phyloP scores from a whole-genome alignment of 2,888 invertebrate genomes.

The Isoperla grammatica region DNA sequence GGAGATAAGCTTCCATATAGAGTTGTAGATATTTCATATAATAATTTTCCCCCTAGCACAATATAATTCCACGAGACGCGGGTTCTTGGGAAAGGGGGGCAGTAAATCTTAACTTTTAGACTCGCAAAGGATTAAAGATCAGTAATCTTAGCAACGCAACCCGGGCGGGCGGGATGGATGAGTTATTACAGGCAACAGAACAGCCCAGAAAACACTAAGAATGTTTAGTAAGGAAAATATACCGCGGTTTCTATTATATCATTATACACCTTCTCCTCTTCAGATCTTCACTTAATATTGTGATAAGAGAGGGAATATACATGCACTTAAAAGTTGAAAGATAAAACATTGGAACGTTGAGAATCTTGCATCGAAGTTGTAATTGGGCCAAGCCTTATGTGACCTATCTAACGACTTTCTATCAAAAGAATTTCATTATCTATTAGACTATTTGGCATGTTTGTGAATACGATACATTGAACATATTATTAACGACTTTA shows the following conservation, averaged over 20 bases:
- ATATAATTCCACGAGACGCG: constrained; percentile 18
- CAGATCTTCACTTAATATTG: too few relatives aligned
- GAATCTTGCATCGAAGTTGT: too few relatives aligned
- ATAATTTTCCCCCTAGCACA: constrained; percentile 39
- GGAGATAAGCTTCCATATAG: constrained; percentile 38
- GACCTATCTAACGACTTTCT: too few relatives aligned
- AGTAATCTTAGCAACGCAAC: constrained; percentile 56
- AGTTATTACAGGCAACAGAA: constrained; percentile 48
- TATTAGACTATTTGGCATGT: too few relatives aligned
- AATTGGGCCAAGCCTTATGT: too few relatives aligned
- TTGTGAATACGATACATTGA: too few relatives aligned
- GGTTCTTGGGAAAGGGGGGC: constrained; percentile 37
- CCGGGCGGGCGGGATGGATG: constrained; percentile 54
- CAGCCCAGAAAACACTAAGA: constrained; percentile 18
- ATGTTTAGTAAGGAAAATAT: constrained; percentile 20
- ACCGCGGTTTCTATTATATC: constrained; percentile 17
- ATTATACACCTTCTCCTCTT: not conserved
- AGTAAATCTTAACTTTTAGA: constrained; percentile 70
- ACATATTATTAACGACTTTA: too few relatives aligned
- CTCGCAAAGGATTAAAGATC: constrained; percentile 67
- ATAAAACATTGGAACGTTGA: too few relatives aligned
- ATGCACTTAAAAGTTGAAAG: too few relatives aligned
- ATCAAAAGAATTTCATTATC: too few relatives aligned
- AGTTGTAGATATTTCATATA: constrained; percentile 48
- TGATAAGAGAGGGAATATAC: too few relatives aligned